Evolutionary conservation across 2,797 vertebrate genomes (phyloP).

Genomic region (Hydrophis major): DNA sequence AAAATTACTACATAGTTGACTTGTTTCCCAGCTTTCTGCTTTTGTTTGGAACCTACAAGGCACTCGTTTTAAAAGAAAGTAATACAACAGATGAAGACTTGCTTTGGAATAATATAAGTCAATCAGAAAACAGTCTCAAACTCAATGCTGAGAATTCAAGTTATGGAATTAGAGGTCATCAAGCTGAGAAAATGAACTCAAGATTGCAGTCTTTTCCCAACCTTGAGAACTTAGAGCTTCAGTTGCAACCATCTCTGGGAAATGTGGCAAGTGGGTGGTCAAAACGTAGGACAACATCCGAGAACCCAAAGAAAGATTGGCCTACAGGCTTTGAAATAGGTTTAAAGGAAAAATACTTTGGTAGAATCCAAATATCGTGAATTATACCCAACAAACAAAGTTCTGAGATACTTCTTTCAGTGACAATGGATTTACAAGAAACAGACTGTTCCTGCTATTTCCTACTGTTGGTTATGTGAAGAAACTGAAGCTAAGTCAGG

Average conservation of each 20-base stretch:
- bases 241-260: background rate
- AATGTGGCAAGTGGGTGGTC: background rate
- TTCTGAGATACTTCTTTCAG: background rate
- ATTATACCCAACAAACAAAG: background rate
- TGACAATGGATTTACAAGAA: background rate
- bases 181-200: background rate
- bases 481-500: constrained; percentile 5
- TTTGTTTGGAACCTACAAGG: background rate
- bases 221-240: background rate
- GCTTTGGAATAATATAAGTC: background rate
- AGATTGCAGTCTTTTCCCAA: background rate
- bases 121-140: background rate
- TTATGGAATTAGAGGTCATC: background rate
- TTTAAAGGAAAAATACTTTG: background rate
- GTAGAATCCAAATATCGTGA: background rate
- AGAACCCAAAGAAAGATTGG: background rate
- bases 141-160: background rate
- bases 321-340: background rate
- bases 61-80: background rate
- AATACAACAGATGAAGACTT: background rate
- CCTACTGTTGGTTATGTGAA: background rate
- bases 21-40: background rate
- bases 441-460: background rate
- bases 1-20: background rate
- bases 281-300: too few species aligned